Evolutionary conservation across 2,797 vertebrate genomes (phyloP).

Genomic region (Crypturellus tataupa): DNA sequence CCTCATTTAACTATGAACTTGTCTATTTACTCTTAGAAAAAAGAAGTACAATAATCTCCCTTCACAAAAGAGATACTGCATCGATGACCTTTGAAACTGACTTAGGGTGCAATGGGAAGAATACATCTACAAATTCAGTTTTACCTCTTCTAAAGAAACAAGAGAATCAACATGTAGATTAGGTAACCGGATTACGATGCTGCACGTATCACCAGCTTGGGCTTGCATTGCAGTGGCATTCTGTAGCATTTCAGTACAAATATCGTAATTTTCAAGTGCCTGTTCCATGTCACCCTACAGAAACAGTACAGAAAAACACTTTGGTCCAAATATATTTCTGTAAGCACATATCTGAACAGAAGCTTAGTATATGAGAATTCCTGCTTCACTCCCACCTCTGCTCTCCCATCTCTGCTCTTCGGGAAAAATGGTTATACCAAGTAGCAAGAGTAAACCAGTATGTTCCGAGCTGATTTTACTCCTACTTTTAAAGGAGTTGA

Average conservation of each 20-base stretch:
- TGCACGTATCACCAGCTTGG: slow-evolving; percentile 70
- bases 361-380: background rate
- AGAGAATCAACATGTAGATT: slow-evolving; percentile 91
- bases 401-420: background rate
- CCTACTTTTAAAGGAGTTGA: fast-evolving
- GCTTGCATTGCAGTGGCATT: slow-evolving; percentile 72
- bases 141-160: slow-evolving; percentile 94
- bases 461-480: background rate
- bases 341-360: background rate
- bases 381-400: background rate
- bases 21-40: background rate
- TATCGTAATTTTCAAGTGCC: slow-evolving; percentile 94
- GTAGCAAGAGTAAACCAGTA: background rate
- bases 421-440: background rate
- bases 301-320: background rate
- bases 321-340: background rate
- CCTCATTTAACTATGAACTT: background rate
- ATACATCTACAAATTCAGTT: background rate
- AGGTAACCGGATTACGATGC: slow-evolving; percentile 86
- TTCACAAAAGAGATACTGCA: background rate
- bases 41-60: background rate
- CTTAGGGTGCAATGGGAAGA: background rate
- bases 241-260: slow-evolving; percentile 92
- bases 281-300: slow-evolving; percentile 95
- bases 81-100: background rate